Percentiles rank a stretch among this genome's conserved stretches.
phyloP scores from a whole-genome alignment of 2,888 invertebrate species.

The Hemithea aestivaria region DNA sequence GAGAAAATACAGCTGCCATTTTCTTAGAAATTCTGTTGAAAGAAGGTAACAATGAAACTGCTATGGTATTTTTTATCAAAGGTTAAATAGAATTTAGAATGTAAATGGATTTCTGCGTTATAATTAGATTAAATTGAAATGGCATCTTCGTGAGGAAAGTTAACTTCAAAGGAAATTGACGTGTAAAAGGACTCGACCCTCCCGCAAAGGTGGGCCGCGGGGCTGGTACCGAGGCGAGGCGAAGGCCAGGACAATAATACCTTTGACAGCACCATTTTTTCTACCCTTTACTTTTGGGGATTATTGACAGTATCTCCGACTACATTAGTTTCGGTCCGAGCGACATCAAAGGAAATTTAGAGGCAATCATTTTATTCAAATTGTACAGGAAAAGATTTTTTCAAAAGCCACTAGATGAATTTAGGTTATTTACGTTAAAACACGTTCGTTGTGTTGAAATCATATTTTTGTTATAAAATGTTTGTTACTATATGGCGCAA shows the following conservation, averaged over 20 bases:
- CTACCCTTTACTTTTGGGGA: constrained; percentile 21
- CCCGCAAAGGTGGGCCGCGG: constrained; percentile 14
- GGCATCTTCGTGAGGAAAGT: constrained; percentile 13
- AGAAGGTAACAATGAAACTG: too few species aligned
- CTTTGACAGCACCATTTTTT: constrained; percentile 25
- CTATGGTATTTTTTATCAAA: constrained; percentile 6
- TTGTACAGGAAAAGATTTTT: constrained; percentile 48
- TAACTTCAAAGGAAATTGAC: constrained; percentile 18
- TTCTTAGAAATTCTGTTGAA: too few species aligned
- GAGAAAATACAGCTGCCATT: too few species aligned
- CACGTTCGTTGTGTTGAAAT: too few species aligned
- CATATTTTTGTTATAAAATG: too few species aligned
- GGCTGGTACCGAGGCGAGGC: constrained; percentile 5
- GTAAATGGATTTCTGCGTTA: constrained; percentile 13
- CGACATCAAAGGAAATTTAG: constrained; percentile 34
- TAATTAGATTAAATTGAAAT: constrained; percentile 15
- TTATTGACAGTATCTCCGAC: constrained; percentile 32
- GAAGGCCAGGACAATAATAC: constrained; percentile 12
- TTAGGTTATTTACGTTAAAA: too few species aligned
- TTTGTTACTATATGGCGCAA: too few species aligned
- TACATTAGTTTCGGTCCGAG: constrained; percentile 19
- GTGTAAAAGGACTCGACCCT: constrained; percentile 15
- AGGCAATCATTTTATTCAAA: constrained; percentile 36
- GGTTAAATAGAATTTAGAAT: constrained; percentile 7
- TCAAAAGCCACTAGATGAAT: too few species aligned